These are phyloP conservation scores for Dolomedes plantarius DNA, from an alignment of 2,888 invertebrate species.

Conservation along the genomic window DNA sequence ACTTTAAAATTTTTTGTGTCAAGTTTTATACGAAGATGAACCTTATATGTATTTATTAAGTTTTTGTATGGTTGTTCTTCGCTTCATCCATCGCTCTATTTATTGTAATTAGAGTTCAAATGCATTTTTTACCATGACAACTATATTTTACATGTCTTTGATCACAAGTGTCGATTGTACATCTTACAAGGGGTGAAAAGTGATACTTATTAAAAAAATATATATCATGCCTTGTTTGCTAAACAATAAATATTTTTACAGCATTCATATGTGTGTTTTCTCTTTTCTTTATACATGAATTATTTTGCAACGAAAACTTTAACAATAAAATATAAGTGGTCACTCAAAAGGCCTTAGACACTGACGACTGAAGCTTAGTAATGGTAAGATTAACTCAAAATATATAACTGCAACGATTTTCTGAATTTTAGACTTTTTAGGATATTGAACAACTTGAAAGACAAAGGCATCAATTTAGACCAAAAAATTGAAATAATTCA, in stretches of 20 bases:
- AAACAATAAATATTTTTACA: slow-evolving; percentile 10
- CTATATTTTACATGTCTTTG: neutral
- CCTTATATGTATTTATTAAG: neutral
- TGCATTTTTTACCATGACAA: slow-evolving; percentile 2
- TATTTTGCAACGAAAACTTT: too few species aligned
- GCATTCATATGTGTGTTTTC: neutral
- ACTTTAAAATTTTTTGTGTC: neutral
- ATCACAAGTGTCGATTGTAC: neutral
- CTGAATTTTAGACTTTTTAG: too few species aligned
- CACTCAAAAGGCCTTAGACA: too few species aligned
- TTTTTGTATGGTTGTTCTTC: neutral
- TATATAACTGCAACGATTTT: too few species aligned
- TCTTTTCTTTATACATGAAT: too few species aligned
- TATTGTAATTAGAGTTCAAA: neutral
- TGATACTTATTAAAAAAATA: neutral
- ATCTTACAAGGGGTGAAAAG: neutral
- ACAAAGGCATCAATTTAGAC: too few species aligned
- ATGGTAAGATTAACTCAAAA: too few species aligned
- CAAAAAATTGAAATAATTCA: too few species aligned
- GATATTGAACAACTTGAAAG: too few species aligned
- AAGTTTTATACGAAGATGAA: neutral
- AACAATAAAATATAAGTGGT: too few species aligned
- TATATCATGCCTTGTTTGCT: neutral
- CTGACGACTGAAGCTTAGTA: too few species aligned
- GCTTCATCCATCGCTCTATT: neutral